Evolutionary conservation across 2,888 invertebrate species (phyloP), one percentile per base, ranked within the genome.

Genomic region (Ischnura elegans): DNA sequence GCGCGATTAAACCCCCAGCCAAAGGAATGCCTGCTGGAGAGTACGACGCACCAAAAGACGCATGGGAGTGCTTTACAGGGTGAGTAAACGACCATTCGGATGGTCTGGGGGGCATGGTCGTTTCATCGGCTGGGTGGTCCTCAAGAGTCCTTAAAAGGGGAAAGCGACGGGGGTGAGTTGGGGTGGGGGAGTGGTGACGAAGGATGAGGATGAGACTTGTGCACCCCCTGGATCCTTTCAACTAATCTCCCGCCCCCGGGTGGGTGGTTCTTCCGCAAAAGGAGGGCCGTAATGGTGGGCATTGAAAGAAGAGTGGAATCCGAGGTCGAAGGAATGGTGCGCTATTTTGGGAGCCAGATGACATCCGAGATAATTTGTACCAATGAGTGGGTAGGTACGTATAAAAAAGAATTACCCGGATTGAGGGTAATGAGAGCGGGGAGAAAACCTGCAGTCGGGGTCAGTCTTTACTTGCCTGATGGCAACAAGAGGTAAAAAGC

Each of bases 101-200:
- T 25, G n/a, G 25, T 0, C 0, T 21, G 25, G 61, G n/a, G n/a
- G 13, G 66, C 29, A 76, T 13, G 29, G 5, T 25, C 55, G 61
- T 55, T 46, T 43, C 61, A 90, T 55, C 43, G 90, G 61, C 25
- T 90, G 61, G 90, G 90, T 66, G 61, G 90, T 90, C 90, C 90
- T 76, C 76, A 13, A 3, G 2, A 10, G 76, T 76, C 76, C 36
- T 76, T 76, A 76, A 36, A 76, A 76, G 76, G 76, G 5, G 13
- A 36, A 76, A 36, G 5, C 10, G 76, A 61, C n/a, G 76, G n/a
- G 66, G 76, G 76, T 10, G n/a, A 36, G 76, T 13, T 8, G 1
- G 36, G 76, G 76, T 36, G 29, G 29, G 16, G 13, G 36, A 47
- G 42, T 42, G 61, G 19, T 36, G 36, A 51, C 61, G 90, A 90